These are phyloP conservation scores for Sebastes oblongus DNA, from an alignment of 2,797 vertebrate species.

Conservation along the genomic window DNA sequence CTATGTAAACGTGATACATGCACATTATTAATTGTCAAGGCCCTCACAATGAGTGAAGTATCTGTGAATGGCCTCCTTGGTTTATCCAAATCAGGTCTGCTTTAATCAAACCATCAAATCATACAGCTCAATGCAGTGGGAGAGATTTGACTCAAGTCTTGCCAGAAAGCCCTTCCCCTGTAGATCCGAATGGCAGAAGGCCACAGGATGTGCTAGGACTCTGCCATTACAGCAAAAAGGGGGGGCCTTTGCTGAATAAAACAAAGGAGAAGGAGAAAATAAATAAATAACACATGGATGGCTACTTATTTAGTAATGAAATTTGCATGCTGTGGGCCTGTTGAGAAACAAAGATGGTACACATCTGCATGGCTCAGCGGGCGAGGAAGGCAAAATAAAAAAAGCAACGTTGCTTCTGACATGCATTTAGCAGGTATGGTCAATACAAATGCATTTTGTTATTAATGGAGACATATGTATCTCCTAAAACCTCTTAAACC, in stretches of 20 bases:
- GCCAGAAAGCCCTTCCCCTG: conserved; percentile 41
- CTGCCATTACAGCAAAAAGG: conserved; percentile 33
- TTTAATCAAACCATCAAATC: conserved; percentile 34
- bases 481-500: background rate
- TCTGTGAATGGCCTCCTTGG: conserved; percentile 1
- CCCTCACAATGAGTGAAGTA: conserved; percentile 16
- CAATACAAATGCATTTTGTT: background rate
- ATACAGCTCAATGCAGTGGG: conserved; percentile 3
- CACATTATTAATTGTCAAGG: conserved; percentile 22
- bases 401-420: background rate
- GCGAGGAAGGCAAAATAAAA: background rate
- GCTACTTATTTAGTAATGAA: conserved; percentile 47
- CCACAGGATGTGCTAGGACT: conserved; percentile 35
- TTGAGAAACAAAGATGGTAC: conserved; percentile 15
- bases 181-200: conserved; percentile 24
- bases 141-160: conserved; percentile 41
- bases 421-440: background rate
- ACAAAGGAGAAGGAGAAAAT: conserved; percentile 9
- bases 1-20: no score
- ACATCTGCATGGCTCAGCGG: conserved; percentile 34
- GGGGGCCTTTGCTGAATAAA: conserved; percentile 30
- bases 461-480: background rate
- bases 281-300: conserved; percentile 26
- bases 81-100: background rate
- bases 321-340: conserved; percentile 25